These are phyloP conservation scores for Isurus oxyrinchus DNA, from an alignment of 2,113 vertebrate species.

Conservation along the genomic window DNA sequence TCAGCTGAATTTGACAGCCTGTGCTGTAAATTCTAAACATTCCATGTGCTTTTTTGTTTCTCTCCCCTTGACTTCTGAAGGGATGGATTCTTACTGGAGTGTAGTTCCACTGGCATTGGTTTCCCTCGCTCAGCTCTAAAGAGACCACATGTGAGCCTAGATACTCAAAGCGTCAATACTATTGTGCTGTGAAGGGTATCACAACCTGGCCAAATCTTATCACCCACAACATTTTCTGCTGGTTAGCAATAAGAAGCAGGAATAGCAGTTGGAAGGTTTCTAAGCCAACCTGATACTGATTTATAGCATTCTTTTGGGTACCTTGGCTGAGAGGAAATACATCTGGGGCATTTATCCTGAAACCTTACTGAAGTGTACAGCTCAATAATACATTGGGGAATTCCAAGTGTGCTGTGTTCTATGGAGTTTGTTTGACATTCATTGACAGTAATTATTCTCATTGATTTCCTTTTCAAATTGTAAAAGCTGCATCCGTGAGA, in stretches of 20 bases:
- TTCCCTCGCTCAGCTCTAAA: neutral
- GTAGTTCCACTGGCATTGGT: neutral
- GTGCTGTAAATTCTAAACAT: neutral
- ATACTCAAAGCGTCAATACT: neutral
- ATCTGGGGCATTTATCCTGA: neutral
- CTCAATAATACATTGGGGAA: neutral
- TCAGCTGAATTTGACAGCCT: neutral
- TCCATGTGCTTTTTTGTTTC: neutral
- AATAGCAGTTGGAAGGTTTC: neutral
- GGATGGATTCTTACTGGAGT: neutral
- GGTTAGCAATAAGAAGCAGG: neutral
- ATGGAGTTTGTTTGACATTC: neutral
- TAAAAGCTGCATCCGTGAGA: slow-evolving; percentile 19
- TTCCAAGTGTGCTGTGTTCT: neutral
- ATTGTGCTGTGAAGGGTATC: neutral
- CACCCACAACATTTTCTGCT: neutral
- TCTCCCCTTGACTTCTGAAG: neutral
- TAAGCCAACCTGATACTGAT: neutral
- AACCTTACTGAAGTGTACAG: neutral
- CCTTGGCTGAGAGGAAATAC: neutral
- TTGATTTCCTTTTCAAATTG: slow-evolving; percentile 18
- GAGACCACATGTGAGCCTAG: neutral
- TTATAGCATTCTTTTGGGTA: neutral
- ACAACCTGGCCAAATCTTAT: neutral
- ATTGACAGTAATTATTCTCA: slow-evolving; percentile 4